Percentiles rank a stretch among this genome's conserved stretches.
Conservation (phyloP, 2,888 invertebrate species). For the Eupeodes luniger region DNA sequence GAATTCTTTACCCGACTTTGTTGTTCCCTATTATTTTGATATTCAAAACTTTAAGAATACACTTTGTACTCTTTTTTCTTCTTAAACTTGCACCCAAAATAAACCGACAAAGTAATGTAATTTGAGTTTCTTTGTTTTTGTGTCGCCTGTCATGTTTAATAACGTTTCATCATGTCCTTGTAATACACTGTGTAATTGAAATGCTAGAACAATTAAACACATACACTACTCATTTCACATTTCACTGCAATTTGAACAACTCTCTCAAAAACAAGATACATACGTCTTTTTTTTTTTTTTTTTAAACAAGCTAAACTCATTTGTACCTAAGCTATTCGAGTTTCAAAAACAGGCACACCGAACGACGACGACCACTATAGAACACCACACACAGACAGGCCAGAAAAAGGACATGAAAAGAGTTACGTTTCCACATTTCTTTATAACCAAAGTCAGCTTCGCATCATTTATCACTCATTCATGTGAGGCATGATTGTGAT, state of each 20-base stretch:
- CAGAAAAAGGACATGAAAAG: conserved; percentile 31
- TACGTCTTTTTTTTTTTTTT: not conserved
- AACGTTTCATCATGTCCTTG: conserved; percentile 2
- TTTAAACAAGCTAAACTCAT: conserved; percentile 6
- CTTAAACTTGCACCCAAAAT: not conserved
- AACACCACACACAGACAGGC: not conserved
- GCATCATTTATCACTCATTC: conserved; percentile 76
- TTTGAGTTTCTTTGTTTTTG: conserved; percentile 18
- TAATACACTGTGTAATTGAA: conserved; percentile 56
- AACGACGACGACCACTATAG: not conserved
- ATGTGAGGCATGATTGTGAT: conserved; percentile 71
- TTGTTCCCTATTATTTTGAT: too few species aligned
- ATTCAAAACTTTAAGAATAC: too few species aligned
- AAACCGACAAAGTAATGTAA: not conserved
- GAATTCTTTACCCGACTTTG: too few species aligned
- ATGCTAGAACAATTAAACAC: conserved; percentile 59
- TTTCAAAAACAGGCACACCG: conserved; percentile 27
- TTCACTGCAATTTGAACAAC: conserved; percentile 4
- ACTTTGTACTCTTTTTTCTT: too few species aligned
- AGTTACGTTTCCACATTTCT: conserved; percentile 67
- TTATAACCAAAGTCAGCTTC: conserved; percentile 67
- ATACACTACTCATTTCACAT: conserved; percentile 1
- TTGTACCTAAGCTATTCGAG: conserved; percentile 2
- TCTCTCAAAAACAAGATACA: conserved; percentile 10
- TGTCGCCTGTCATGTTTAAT: conserved; percentile 20